Base-by-base conservation (phyloP, 2,797 vertebrate genomes). In the Euphonia xanthogaster region DNA sequence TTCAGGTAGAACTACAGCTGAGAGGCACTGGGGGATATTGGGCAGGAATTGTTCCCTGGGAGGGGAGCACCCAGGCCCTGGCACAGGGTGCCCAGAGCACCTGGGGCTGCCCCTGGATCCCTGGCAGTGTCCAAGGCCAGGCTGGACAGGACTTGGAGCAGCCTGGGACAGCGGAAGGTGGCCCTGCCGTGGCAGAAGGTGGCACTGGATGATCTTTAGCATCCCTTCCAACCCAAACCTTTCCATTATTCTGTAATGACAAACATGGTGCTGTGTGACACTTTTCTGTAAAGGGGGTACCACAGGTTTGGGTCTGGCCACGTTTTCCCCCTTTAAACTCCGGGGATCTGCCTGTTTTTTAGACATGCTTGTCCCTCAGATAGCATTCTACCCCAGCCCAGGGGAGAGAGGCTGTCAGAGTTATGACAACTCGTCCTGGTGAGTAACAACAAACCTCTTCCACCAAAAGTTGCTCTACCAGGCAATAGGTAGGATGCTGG, bases 351-450 rank as follows among this genome's bases (percentile, higher is more conserved):
- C 98, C 92, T 98, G 97, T 20, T 99, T 98, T 96, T 91, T 99
- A 95, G 99, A 98, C 87, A 91, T 99, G 96, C 97, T 98, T 96
- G 98, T 97, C 75, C 98, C 98, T 95, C 98, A 99, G 93, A 89
- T 98, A 96, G 96, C 98, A 14, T 99, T 99, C 95, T 99, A 98
- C 95, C 83, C 98, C 86, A 98, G 98, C 86, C 98, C 98, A 61
- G 98, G 98, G 67, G 98, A 98, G 94, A 98, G 98, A 42, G 99
- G 98, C 97, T 99, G 98, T 97, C 98, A 99, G 57, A 98, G 96
- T 96, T 99, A 97, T 85, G 98, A 99, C 85, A 98, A 96, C 96
- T 98, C 98, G 94, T 98, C 98, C 63, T 98, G 99, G 98, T 99
- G 97, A 98, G 93, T 83, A 40, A 51, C 20, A 24, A 0, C 40